Conservation (phyloP, 2,888 invertebrate genomes). For the Criorhina ranunculi region DNA sequence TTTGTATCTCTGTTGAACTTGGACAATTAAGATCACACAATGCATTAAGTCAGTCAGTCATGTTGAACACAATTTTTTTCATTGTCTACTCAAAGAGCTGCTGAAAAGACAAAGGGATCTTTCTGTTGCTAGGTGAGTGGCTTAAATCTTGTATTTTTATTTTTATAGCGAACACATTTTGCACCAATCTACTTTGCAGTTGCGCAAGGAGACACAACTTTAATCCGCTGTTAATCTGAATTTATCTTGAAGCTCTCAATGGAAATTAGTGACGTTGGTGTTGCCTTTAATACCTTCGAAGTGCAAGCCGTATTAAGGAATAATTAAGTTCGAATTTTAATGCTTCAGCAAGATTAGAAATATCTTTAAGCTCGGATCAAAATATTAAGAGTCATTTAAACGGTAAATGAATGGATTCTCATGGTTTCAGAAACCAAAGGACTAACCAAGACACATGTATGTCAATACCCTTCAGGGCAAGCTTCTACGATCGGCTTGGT, state of each 20-base stretch:
- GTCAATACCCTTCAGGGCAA: too few relatives aligned
- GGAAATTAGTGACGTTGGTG: constrained; percentile 22
- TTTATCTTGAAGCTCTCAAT: neutral
- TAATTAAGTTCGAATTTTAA: neutral
- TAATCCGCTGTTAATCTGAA: constrained; percentile 16
- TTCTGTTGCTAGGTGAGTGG: constrained; percentile 33
- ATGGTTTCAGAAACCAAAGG: too few relatives aligned
- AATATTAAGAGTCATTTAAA: too few relatives aligned
- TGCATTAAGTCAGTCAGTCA: constrained; percentile 44
- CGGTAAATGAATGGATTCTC: too few relatives aligned
- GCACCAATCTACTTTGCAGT: constrained; percentile 2
- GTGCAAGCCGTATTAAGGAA: neutral
- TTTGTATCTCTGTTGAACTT: constrained; percentile 36
- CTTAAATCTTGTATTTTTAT: constrained; percentile 36
- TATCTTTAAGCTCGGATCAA: neutral
- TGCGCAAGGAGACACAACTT: constrained; percentile 16
- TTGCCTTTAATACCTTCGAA: constrained; percentile 1
- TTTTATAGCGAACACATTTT: constrained; percentile 24
- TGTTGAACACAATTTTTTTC: constrained; percentile 26
- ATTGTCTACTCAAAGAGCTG: neutral
- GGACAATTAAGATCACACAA: constrained; percentile 33
- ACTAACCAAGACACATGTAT: too few relatives aligned
- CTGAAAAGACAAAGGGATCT: neutral
- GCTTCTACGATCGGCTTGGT: too few relatives aligned
- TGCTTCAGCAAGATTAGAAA: neutral